Evolutionary conservation across 2,113 vertebrate species (phyloP).

Genomic region (Scolopax mira): DNA sequence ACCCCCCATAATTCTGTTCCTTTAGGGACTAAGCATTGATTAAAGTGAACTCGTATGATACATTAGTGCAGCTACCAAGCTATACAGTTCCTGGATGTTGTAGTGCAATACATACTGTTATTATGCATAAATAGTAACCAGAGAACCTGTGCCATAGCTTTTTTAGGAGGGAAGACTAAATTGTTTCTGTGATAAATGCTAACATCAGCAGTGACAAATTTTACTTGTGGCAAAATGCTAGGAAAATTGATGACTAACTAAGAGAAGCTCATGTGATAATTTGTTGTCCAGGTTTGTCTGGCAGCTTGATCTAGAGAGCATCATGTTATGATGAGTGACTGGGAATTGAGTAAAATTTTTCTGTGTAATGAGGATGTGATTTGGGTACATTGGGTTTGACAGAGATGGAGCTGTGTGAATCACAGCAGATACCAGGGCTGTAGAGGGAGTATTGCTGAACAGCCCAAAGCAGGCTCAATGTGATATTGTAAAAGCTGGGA

Average conservation of each 20-base stretch:
- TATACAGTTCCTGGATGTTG: neutral
- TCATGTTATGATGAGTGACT: neutral
- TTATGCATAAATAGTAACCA: neutral
- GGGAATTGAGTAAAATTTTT: neutral
- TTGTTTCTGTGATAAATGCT: neutral
- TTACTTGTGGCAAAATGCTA: neutral
- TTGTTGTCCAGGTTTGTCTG: neutral
- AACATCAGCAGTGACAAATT: neutral
- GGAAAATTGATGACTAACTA: neutral
- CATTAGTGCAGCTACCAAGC: neutral
- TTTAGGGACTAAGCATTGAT: neutral
- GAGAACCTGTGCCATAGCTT: neutral
- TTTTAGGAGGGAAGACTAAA: neutral
- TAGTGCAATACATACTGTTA: neutral
- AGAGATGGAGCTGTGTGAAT: neutral
- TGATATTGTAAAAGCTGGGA: neutral
- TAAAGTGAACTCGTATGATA: neutral
- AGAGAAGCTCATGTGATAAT: neutral
- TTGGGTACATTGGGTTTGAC: neutral
- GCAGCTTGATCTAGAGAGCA: neutral
- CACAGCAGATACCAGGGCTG: neutral
- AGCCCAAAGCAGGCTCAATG: neutral
- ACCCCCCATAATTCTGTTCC: neutral
- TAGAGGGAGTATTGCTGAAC: neutral
- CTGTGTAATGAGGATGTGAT: neutral